Evolutionary conservation across 2,113 vertebrate species (phyloP).

Genomic region (Bos javanicus): DNA sequence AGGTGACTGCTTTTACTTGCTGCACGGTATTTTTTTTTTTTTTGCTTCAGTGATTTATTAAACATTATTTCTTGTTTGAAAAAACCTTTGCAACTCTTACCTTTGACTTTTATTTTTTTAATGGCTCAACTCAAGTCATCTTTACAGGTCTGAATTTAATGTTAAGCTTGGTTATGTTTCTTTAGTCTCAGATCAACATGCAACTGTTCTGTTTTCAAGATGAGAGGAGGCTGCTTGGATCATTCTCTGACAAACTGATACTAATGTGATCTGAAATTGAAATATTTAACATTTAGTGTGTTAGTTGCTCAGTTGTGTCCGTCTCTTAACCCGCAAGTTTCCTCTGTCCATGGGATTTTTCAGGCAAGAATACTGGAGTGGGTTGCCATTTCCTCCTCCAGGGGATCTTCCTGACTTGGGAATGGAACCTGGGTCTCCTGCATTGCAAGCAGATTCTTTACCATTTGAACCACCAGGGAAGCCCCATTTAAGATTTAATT

Average conservation of each 20-base stretch:
- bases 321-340: not conserved
- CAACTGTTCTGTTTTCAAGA: not conserved
- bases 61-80: conserved; percentile 50
- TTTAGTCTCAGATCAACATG: not conserved
- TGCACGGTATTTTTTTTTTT: rapidly evolving
- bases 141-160: conserved; percentile 1
- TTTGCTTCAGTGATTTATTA: conserved; percentile 27
- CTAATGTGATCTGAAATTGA: not conserved
- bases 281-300: not conserved
- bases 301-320: not conserved
- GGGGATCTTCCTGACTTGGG: not conserved
- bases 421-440: not conserved
- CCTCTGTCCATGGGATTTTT: not conserved
- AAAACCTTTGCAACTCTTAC: conserved; percentile 46
- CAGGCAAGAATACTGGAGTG: not conserved
- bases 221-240: not conserved
- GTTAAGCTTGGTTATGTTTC: not conserved
- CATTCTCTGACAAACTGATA: not conserved
- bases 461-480: not conserved
- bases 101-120: conserved; percentile 57
- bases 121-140: conserved; percentile 37
- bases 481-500: not conserved
- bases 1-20: not conserved
- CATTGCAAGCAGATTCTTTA: not conserved
- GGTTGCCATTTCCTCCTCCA: not conserved